Conservation (phyloP, 1,140 invertebrate genomes). For the Xylocopa sonorina region DNA sequence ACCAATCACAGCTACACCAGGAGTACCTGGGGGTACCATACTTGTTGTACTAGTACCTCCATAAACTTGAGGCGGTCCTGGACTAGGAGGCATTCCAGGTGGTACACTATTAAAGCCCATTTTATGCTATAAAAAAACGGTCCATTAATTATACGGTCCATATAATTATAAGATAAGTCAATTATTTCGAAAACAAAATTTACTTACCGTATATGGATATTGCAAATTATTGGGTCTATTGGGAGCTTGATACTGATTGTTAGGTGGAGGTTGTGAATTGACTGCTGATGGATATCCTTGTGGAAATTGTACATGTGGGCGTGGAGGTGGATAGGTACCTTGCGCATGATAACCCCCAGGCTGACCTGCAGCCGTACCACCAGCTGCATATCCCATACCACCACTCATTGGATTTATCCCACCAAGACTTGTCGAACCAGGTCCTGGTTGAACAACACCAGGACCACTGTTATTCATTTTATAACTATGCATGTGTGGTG, state of each 20-base stretch:
- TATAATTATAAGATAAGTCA: too few relatives aligned
- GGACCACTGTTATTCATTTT: slow-evolving; percentile 82
- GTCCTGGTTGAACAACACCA: slow-evolving; percentile 77
- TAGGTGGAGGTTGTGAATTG: slow-evolving; percentile 78
- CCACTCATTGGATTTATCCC: slow-evolving; percentile 77
- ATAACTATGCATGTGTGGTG: slow-evolving; percentile 84
- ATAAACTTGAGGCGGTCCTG: slow-evolving; percentile 79
- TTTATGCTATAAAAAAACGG: slow-evolving; percentile 74
- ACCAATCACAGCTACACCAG: slow-evolving; percentile 75
- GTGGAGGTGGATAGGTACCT: slow-evolving; percentile 77
- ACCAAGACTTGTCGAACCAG: slow-evolving; percentile 74
- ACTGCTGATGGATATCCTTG: slow-evolving; percentile 78
- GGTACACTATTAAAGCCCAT: slow-evolving; percentile 79
- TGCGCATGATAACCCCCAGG: slow-evolving; percentile 79
- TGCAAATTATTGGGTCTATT: slow-evolving; percentile 79
- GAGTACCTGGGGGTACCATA: slow-evolving; percentile 82
- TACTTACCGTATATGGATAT: slow-evolving; percentile 79
- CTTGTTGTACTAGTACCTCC: slow-evolving; percentile 76
- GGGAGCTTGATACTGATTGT: slow-evolving; percentile 79
- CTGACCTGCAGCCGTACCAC: slow-evolving; percentile 78
- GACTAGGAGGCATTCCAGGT: slow-evolving; percentile 77
- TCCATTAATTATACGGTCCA: background rate
- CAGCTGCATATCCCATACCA: slow-evolving; percentile 77
- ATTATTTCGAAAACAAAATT: background rate
- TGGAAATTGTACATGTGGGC: slow-evolving; percentile 79